Evolutionary conservation across 1,140 invertebrate species (phyloP).

Genomic region (Ceratoteleas bidentatus): DNA sequence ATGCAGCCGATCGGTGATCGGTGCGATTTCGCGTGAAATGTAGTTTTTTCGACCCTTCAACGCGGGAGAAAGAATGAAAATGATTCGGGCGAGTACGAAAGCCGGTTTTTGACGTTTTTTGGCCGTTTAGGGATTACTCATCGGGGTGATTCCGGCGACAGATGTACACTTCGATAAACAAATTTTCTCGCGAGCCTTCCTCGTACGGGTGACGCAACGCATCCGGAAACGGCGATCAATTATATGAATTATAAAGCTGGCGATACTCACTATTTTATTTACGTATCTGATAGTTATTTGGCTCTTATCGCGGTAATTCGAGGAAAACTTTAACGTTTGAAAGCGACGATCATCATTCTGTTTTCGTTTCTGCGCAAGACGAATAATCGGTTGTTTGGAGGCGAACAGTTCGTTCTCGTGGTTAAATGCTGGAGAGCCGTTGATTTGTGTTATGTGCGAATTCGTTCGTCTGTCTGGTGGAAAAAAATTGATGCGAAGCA

Average conservation of each 20-base stretch:
- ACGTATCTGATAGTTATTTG: conserved; percentile 23
- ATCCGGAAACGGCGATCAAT: conserved; percentile 61
- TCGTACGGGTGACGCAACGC: conserved; percentile 56
- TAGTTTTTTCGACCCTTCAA: too few relatives aligned
- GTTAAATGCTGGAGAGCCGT: too few relatives aligned
- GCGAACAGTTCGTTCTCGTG: too few relatives aligned
- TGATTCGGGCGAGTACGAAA: too few relatives aligned
- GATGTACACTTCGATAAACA: conserved; percentile 43
- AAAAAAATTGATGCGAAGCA: too few relatives aligned
- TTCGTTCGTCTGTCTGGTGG: background rate
- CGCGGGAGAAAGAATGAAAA: too few relatives aligned
- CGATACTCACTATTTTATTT: conserved; percentile 23
- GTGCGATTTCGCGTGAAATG: too few relatives aligned
- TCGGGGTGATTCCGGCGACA: too few relatives aligned
- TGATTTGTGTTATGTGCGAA: background rate
- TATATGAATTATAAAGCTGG: conserved; percentile 38
- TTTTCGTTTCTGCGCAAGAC: background rate
- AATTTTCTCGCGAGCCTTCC: conserved; percentile 57
- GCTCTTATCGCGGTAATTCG: conserved; percentile 25
- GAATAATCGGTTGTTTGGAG: too few relatives aligned
- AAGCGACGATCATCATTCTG: conserved; percentile 1
- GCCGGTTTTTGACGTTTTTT: too few relatives aligned
- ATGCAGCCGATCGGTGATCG: too few relatives aligned
- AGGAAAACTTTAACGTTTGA: conserved; percentile 9
- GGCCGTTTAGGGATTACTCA: too few relatives aligned